phyloP scores from a whole-genome alignment of 1,140 invertebrate species.

The Vanessa tameamea region DNA sequence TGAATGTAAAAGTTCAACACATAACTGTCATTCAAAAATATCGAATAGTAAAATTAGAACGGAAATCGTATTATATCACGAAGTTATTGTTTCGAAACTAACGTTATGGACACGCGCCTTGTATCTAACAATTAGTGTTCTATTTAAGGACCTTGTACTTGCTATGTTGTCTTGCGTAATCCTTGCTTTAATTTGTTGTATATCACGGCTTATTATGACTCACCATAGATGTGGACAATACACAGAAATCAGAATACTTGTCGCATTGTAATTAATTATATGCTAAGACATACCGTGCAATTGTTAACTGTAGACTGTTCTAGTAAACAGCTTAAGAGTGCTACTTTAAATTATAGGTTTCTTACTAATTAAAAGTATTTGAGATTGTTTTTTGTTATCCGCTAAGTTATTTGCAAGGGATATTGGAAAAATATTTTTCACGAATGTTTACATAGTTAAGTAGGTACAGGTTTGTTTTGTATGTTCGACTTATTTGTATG shows the following conservation, averaged over 20 bases:
- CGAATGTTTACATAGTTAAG: too few relatives aligned
- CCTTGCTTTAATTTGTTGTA: constrained; percentile 30
- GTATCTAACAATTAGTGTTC: constrained; percentile 34
- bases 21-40: constrained; percentile 31
- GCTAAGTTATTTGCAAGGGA: too few relatives aligned
- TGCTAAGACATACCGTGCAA: constrained; percentile 2
- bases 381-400: too few relatives aligned
- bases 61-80: constrained; percentile 36
- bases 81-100: constrained; percentile 36
- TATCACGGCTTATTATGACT: constrained; percentile 34
- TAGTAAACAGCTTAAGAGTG: background rate
- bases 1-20: background rate
- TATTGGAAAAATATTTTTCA: too few relatives aligned
- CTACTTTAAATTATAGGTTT: too few relatives aligned
- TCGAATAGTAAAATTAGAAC: constrained; percentile 29
- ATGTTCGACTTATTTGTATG: too few relatives aligned
- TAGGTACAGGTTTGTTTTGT: too few relatives aligned
- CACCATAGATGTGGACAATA: constrained; percentile 23
- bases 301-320: constrained; percentile 3
- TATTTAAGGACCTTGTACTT: constrained; percentile 45
- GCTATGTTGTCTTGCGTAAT: constrained; percentile 36
- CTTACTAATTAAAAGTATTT: too few relatives aligned
- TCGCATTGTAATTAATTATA: constrained; percentile 7
- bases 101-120: constrained; percentile 32
- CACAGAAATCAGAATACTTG: constrained; percentile 1